Base-by-base conservation (phyloP, 2,113 vertebrate genomes). In the Gallinago jamesoni region DNA sequence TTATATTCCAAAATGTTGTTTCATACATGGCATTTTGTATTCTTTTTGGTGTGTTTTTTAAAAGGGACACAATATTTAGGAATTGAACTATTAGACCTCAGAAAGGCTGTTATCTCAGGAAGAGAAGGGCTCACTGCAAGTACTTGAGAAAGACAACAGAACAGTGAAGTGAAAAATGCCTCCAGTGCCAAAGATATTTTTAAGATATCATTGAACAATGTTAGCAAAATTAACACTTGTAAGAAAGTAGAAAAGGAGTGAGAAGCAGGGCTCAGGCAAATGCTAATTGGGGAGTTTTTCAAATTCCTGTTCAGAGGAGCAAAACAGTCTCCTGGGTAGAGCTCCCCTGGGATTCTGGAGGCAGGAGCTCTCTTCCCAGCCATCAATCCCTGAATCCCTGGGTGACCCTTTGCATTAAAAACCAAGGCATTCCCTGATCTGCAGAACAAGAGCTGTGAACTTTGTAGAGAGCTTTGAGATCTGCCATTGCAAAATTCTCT, bases 211-310 rank as follows among this genome's bases (percentile, higher is more conserved):
- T 69, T 83, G 81, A 94, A 94, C 72, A 94, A 78, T 69, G 83
- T 67, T 94, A 96, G 94, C 69, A 89, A 96, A 96, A 95, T 96
- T 97, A 94, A 94, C 94, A 94, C 77, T 79, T 95, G 70, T 62
- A 87, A 94, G 81, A 87, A 95, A 93, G 74, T 53, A 84, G 59
- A 94, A 94, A 96, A 87, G 39, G 25, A 90, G 56, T 1, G 11
- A 77, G 83, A 89, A 92, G 48, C 41, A 73, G 41, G 53, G 81
- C 87, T 84, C 66, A 62, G 67, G 57, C 74, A 94, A 91, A 92
- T 43, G 74, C 31, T 94, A 92, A 92, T 27, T 85, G 74, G 23
- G 24, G 50, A 89, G 48, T 41, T 93, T 91, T 93, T 81, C 37
- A 63, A 89, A 82, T 72, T 92, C 77, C 47, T 67, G 11, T 59